A percentile compares a stretch with the other conserved stretches of the same genome.
Evolutionary conservation across 2,888 invertebrate genomes (phyloP).

Genomic region (Melangyna quadrimaculata): DNA sequence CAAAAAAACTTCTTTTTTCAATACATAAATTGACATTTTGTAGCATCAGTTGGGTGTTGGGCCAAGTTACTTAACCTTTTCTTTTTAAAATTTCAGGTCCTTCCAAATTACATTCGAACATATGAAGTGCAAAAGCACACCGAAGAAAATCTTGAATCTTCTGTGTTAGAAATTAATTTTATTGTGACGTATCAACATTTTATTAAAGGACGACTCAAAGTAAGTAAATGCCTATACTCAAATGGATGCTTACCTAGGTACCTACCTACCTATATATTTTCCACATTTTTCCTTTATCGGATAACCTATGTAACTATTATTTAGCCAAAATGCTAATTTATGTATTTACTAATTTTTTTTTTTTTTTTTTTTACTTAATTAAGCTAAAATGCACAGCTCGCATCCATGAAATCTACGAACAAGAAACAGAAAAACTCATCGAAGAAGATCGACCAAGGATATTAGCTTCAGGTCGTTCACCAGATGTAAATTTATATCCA

Average conservation of each 20-base stretch:
- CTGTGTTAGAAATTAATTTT: constrained; percentile 79
- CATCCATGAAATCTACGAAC: constrained; percentile 80
- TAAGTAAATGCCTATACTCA: too few relatives aligned
- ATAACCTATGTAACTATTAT: neutral
- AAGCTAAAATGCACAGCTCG: constrained; percentile 80
- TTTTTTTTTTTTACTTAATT: neutral
- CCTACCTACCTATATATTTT: too few relatives aligned
- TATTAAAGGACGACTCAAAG: constrained; percentile 79
- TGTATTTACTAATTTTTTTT: too few relatives aligned
- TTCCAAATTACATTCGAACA: constrained; percentile 76
- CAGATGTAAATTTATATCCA: constrained; percentile 79
- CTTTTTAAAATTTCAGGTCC: constrained; percentile 75
- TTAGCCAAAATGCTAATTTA: neutral
- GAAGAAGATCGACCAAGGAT: constrained; percentile 81
- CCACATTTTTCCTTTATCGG: too few relatives aligned
- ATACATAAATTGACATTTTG: too few relatives aligned
- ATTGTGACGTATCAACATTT: constrained; percentile 79
- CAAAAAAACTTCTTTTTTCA: too few relatives aligned
- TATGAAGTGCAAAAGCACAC: constrained; percentile 78
- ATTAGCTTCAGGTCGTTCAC: constrained; percentile 80
- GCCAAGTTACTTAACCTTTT: too few relatives aligned
- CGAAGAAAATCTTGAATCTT: constrained; percentile 78
- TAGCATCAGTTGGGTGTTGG: too few relatives aligned
- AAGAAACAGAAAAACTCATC: constrained; percentile 79
- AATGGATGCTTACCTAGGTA: too few relatives aligned